Evolutionary conservation across 2,888 invertebrate genomes (phyloP).

Genomic region (Cyclophora albipunctata): DNA sequence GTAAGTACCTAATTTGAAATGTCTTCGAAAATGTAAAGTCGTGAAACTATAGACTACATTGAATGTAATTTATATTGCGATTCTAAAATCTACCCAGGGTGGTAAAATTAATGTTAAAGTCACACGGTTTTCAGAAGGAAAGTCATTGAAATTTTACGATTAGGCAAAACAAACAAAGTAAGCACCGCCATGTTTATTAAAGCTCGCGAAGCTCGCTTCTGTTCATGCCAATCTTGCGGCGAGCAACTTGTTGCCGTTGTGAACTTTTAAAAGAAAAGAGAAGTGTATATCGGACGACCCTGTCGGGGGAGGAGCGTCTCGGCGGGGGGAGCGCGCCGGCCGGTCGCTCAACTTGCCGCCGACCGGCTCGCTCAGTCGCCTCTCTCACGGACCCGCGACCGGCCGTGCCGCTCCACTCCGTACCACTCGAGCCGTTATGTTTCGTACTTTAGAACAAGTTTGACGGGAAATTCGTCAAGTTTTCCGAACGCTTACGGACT

Average conservation of each 20-base stretch:
- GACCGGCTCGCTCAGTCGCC: constrained; percentile 52
- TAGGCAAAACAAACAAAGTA: constrained; percentile 70
- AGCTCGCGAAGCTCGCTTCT: constrained; percentile 72
- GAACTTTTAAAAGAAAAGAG: constrained; percentile 61
- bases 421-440: constrained; percentile 61
- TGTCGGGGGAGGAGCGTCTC: constrained; percentile 67
- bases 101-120: constrained; percentile 11
- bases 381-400: constrained; percentile 43
- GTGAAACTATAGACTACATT: too few relatives aligned
- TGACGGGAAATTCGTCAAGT: constrained; percentile 73
- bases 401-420: constrained; percentile 34
- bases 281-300: constrained; percentile 46
- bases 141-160: constrained; percentile 65
- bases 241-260: constrained; percentile 73
- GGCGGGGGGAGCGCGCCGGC: constrained; percentile 59
- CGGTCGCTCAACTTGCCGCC: constrained; percentile 63
- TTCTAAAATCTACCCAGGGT: too few relatives aligned
- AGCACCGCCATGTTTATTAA: constrained; percentile 72
- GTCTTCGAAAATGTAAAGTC: too few relatives aligned
- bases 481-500: constrained; percentile 63
- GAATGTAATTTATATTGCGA: too few relatives aligned
- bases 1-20: too few relatives aligned
- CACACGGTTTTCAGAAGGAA: constrained; percentile 44
- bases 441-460: constrained; percentile 72
- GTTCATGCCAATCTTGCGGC: constrained; percentile 74